A percentile compares a stretch with the other conserved stretches of the same genome.
These are phyloP conservation scores for Acanthisitta chloris DNA, from an alignment of 2,113 vertebrate genomes.

Conservation along the genomic window DNA sequence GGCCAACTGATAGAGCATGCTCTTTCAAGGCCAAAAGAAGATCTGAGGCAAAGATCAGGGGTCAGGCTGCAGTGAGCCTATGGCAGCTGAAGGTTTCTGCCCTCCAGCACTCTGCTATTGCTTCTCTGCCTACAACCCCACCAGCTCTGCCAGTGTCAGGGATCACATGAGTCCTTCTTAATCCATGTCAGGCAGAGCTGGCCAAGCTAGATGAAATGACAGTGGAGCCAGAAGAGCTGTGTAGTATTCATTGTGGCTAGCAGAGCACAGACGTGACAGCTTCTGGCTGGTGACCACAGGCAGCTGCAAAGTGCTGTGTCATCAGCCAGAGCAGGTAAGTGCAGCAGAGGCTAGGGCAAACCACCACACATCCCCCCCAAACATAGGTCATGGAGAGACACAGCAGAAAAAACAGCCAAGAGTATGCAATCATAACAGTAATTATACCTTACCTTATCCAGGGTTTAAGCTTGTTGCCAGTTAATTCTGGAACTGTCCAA, in stretches of 20 bases:
- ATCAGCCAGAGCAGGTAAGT: background rate
- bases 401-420: background rate
- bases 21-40: background rate
- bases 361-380: too few relatives aligned
- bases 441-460: background rate
- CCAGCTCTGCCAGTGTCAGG: background rate
- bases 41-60: slow-evolving; percentile 20
- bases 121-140: background rate
- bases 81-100: background rate
- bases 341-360: background rate
- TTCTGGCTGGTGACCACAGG: background rate
- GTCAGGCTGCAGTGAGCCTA: background rate
- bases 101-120: background rate
- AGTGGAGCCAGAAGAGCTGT: background rate
- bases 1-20: accelerated
- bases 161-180: background rate
- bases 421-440: background rate
- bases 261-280: accelerated
- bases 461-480: background rate
- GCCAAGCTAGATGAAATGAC: background rate
- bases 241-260: background rate
- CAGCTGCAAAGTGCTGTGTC: background rate
- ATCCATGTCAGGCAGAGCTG: background rate
- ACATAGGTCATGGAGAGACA: background rate
- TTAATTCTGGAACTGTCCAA: background rate